A percentile compares a stretch with the other conserved stretches of the same genome.
Evolutionary conservation across 2,113 vertebrate genomes (phyloP).

Genomic region (Stigmatopora argus): DNA sequence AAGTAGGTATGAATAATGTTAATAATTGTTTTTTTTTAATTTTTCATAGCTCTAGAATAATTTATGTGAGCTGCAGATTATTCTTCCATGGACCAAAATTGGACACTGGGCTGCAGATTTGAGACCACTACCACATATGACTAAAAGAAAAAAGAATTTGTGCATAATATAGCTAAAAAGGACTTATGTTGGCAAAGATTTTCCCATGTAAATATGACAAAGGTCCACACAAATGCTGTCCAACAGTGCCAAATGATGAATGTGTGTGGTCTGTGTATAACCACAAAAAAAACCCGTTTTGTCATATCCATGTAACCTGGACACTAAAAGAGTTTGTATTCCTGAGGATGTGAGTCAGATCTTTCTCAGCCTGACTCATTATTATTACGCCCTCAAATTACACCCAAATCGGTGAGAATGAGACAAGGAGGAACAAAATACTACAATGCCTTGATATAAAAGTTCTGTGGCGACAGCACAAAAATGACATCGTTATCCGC

Average conservation of each 20-base stretch:
- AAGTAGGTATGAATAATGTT: no score
- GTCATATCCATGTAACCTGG: constrained; percentile 30
- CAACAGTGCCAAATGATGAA: not conserved
- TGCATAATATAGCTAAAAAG: no score
- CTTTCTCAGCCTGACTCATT: constrained; percentile 36
- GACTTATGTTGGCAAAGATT: no score
- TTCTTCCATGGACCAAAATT: no score
- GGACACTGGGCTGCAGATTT: no score
- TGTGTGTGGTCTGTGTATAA: constrained; percentile 24
- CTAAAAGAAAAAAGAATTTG: no score
- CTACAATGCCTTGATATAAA: not conserved
- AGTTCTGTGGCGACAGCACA: not conserved
- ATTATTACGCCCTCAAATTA: constrained; percentile 9
- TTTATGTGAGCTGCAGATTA: no score
- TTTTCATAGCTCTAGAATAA: no score
- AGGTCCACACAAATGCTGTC: not conserved
- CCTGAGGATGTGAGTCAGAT: constrained; percentile 44
- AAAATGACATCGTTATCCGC: no score
- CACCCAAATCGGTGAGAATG: not conserved
- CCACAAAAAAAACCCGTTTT: constrained; percentile 24
- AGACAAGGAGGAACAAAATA: not conserved
- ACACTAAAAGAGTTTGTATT: constrained; percentile 33
- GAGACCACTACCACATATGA: no score
- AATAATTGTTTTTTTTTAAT: no score
- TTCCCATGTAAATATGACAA: not conserved